A percentile compares a stretch with the other conserved stretches of the same genome.
phyloP scores from a whole-genome alignment of 2,888 invertebrate genomes.

The Melikaiella ostensackeni region DNA sequence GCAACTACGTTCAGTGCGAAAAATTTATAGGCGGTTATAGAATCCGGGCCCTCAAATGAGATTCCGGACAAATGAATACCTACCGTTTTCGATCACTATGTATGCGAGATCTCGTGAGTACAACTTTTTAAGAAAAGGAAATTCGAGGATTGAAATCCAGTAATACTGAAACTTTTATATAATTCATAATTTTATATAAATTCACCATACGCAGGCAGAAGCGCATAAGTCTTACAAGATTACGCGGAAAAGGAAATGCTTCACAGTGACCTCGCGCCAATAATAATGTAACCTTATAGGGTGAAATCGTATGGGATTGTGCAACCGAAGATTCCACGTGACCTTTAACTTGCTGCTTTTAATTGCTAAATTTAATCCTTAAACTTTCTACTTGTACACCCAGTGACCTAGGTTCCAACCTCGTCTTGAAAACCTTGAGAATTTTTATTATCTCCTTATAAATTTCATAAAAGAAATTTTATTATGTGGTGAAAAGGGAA shows the following conservation, averaged over 20 bases:
- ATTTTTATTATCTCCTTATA: neutral
- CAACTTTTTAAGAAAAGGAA: too few relatives aligned
- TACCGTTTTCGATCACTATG: too few relatives aligned
- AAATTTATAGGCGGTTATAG: too few relatives aligned
- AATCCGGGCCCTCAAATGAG: too few relatives aligned
- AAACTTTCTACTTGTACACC: constrained; percentile 22
- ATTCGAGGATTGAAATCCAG: too few relatives aligned
- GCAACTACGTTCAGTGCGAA: too few relatives aligned
- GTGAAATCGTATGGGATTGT: constrained; percentile 28
- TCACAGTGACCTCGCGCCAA: neutral
- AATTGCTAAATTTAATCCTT: constrained; percentile 14
- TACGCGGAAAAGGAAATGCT: neutral
- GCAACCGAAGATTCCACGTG: neutral
- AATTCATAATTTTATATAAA: too few relatives aligned
- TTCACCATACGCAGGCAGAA: neutral
- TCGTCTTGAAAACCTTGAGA: neutral
- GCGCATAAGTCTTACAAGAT: neutral
- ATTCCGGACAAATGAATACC: too few relatives aligned
- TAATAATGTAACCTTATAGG: constrained; percentile 6
- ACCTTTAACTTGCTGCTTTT: constrained; percentile 29
- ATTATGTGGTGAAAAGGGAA: neutral
- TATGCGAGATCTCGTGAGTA: too few relatives aligned
- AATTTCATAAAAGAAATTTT: too few relatives aligned
- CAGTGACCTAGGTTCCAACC: neutral
- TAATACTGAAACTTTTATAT: neutral